A percentile compares a stretch with the other conserved stretches of the same genome.
Evolutionary conservation across 2,797 vertebrate species (phyloP).

Genomic region (Cirrhinus molitorella): DNA sequence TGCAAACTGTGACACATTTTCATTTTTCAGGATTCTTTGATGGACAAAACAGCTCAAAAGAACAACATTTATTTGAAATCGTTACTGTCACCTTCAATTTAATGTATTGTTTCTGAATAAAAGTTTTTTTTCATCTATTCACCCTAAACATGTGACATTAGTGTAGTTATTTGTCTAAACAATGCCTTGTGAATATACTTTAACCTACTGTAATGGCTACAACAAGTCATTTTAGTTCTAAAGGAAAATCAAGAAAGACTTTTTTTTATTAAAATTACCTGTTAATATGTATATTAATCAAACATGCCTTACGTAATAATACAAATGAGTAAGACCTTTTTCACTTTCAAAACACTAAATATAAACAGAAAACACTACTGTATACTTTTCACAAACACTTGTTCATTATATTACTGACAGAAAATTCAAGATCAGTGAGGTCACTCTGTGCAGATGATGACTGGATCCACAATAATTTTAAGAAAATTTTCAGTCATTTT

Average conservation of each 20-base stretch:
- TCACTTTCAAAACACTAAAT: not conserved
- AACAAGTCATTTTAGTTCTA: not conserved
- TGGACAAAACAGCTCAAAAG: not conserved
- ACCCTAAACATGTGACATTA: too few species aligned
- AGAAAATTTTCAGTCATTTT: not conserved
- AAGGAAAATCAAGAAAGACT: not conserved
- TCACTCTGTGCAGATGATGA: not conserved
- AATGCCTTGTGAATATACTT: not conserved
- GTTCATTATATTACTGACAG: not conserved
- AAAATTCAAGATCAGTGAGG: not conserved
- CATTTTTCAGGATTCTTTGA: not conserved
- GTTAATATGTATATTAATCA: not conserved
- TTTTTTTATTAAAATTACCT: not conserved
- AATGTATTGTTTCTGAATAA: too few species aligned
- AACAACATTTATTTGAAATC: not conserved
- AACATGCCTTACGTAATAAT: not conserved
- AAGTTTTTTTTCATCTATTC: too few species aligned
- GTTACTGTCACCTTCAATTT: too few species aligned
- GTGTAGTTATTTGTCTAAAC: too few species aligned
- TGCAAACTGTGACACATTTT: not conserved
- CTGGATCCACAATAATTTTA: too few species aligned
- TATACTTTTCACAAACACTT: not conserved
- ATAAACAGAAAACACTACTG: not conserved
- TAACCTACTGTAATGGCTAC: not conserved
- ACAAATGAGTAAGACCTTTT: not conserved